phyloP scores from a whole-genome alignment of 2,113 vertebrate genomes.

The Eubucco bourcierii region DNA sequence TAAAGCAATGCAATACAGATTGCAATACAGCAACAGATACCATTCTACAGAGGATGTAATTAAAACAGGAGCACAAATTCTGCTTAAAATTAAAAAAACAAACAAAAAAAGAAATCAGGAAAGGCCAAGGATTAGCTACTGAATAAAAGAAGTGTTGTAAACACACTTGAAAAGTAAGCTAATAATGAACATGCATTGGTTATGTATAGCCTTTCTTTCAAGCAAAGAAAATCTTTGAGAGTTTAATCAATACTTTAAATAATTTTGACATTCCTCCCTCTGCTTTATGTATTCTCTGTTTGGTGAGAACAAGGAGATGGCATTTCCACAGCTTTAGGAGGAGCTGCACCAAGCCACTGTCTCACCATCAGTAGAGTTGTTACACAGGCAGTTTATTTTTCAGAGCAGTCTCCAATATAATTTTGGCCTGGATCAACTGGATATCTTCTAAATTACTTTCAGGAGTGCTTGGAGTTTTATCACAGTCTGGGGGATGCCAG shows the following conservation, averaged over 20 bases:
- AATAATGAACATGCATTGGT: background rate
- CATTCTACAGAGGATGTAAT: background rate
- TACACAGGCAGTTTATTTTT: background rate
- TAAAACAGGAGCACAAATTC: background rate
- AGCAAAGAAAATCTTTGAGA: background rate
- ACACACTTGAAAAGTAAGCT: background rate
- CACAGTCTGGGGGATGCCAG: background rate
- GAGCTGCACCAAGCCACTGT: accelerated
- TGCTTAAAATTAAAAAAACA: background rate
- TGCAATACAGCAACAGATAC: background rate
- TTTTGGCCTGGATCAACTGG: background rate
- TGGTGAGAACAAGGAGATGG: background rate
- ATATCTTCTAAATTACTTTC: background rate
- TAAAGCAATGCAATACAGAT: background rate
- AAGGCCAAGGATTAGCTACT: background rate
- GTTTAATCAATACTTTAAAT: background rate
- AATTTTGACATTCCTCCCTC: background rate
- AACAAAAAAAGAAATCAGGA: background rate
- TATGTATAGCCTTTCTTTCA: background rate
- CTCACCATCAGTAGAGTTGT: background rate
- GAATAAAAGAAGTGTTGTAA: background rate
- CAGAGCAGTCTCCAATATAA: background rate
- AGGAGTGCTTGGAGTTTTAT: background rate
- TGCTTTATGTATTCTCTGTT: background rate
- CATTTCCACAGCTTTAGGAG: background rate